Evolutionary conservation across 2,113 vertebrate species (phyloP), one percentile per base, ranked within the genome.

Genomic region (Odocoileus hemionus): DNA sequence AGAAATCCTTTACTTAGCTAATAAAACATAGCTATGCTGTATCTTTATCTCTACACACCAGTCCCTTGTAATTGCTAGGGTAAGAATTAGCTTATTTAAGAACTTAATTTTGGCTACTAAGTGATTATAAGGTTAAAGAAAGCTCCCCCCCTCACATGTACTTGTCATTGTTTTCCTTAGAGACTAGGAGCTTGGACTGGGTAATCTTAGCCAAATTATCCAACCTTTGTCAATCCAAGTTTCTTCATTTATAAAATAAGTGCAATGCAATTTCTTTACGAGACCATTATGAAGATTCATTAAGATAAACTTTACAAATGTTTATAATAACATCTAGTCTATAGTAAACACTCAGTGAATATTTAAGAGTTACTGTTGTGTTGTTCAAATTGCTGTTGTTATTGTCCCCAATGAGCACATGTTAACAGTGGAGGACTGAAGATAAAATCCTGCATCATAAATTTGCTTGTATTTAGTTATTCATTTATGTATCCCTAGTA

Each of bases 401-500:
- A 36, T 36, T 45, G 30, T 67, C 23, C 7, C 19, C 15, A 57
- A 3, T 21, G 50, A 17, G 12, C 30, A 8, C 10, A 9, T n/a
- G 21, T 23, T 55, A 78, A 19, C 6, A 33, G 2, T 13, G 5
- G 21, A 36, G 7, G 7, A 52, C 8, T 76, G 12, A 12, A 79
- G 4, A 33, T 33, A 30, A 74, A n/a, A 25, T 1, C 1, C 0
- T 36, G 2, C 30, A 4, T 17, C 16, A 2, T 50, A 30, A 12
- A 33, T 64, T 83, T 36, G 1, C 23, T 16, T 67, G 1, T 33
- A 10, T 85, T 85, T 64, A 64, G 25, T 86, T 91, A 15, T 50
- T 45, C 1, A 5, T 58, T 11, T 70, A 39, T 55, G 9, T 13
- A 55, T 43, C 25, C 1, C 6, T 57, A 70, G 45, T 26, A 67